phyloP scores from a whole-genome alignment of 2,113 vertebrate species.

The Epinephelus moara region DNA sequence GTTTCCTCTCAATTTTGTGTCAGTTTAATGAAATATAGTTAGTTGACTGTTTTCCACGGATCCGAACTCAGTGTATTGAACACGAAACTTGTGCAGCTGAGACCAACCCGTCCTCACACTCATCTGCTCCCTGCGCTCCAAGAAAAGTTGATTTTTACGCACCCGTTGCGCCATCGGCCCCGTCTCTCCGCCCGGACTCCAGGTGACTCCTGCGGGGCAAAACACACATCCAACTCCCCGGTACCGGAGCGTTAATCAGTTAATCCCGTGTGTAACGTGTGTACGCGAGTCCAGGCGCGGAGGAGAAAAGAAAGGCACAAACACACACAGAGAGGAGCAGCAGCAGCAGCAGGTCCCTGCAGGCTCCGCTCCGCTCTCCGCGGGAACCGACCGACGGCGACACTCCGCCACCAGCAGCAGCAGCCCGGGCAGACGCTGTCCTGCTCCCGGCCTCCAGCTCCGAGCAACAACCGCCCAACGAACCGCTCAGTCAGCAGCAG shows the following conservation, averaged over 20 bases:
- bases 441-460: slow-evolving; percentile 82
- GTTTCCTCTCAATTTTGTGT: background rate
- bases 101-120: background rate
- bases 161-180: slow-evolving; percentile 98
- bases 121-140: background rate
- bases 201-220: slow-evolving; percentile 90
- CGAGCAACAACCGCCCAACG: slow-evolving; percentile 65
- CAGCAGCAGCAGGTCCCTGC: slow-evolving; percentile 6
- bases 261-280: slow-evolving; percentile 73
- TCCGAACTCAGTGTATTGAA: background rate
- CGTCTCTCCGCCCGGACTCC: slow-evolving; percentile 86
- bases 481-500: slow-evolving; percentile 82
- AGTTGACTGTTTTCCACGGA: background rate
- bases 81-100: background rate
- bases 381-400: slow-evolving; percentile 14
- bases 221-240: slow-evolving; percentile 85
- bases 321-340: slow-evolving; percentile 45
- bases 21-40: background rate
- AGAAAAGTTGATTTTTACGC: slow-evolving; percentile 87
- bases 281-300: background rate
- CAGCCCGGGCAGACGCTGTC: slow-evolving; percentile 83
- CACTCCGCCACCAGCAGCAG: slow-evolving; percentile 68
- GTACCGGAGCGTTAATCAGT: slow-evolving; percentile 72
- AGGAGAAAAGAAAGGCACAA: background rate
- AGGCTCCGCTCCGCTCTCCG: slow-evolving; percentile 7